Evolutionary conservation across 2,113 vertebrate species (phyloP).

Genomic region (Channa argus): DNA sequence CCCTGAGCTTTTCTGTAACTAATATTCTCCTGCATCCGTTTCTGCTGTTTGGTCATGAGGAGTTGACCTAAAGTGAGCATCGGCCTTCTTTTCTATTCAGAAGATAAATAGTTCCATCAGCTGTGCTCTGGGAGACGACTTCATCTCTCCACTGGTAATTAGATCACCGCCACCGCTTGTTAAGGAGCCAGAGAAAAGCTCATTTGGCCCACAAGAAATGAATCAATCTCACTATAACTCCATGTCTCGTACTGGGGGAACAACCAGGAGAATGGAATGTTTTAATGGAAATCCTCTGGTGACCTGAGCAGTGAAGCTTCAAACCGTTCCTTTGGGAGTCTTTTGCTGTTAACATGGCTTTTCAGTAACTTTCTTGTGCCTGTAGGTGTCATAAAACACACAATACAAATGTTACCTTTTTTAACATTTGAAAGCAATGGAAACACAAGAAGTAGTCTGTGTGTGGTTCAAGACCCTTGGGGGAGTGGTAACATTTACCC

Average conservation of each 20-base stretch:
- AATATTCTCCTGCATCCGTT: slow-evolving; percentile 45
- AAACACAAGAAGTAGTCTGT: slow-evolving; percentile 55
- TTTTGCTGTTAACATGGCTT: slow-evolving; percentile 44
- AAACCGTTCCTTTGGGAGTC: slow-evolving; percentile 50
- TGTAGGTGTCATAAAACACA: slow-evolving; percentile 35
- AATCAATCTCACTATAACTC: slow-evolving; percentile 75
- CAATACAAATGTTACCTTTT: slow-evolving; percentile 45
- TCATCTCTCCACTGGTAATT: slow-evolving; percentile 78
- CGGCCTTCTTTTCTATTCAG: slow-evolving; percentile 54
- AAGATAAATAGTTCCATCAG: slow-evolving; percentile 75
- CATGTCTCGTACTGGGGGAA: slow-evolving; percentile 38
- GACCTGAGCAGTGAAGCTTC: slow-evolving; percentile 42
- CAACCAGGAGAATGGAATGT: slow-evolving; percentile 57
- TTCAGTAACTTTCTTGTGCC: slow-evolving; percentile 35
- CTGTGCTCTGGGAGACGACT: slow-evolving; percentile 66
- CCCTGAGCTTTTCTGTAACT: slow-evolving; percentile 47
- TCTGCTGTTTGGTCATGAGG: slow-evolving; percentile 38
- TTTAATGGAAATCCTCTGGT: slow-evolving; percentile 63
- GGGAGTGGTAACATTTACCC: slow-evolving; percentile 2
- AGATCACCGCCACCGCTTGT: slow-evolving; percentile 73
- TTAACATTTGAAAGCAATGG: slow-evolving; percentile 45
- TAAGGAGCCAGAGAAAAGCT: slow-evolving; percentile 65
- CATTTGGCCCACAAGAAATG: slow-evolving; percentile 67
- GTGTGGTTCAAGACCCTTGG: slow-evolving; percentile 25
- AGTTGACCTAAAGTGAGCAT: slow-evolving; percentile 54